These are phyloP conservation scores for Gopherus flavomarginatus DNA, from an alignment of 2,113 vertebrate species.

Conservation along the genomic window DNA sequence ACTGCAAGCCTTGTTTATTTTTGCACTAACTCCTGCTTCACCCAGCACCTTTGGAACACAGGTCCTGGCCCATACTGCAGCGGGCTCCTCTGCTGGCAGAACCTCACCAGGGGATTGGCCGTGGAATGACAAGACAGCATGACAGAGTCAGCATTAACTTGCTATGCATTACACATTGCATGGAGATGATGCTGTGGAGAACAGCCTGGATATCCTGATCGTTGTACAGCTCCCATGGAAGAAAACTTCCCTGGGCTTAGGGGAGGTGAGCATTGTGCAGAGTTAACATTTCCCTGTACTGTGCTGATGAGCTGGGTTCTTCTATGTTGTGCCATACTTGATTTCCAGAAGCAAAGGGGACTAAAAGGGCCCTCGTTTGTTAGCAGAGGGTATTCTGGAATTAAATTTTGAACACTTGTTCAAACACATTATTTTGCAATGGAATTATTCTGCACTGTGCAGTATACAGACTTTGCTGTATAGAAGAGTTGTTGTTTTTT, in stretches of 20 bases:
- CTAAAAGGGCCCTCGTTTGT: background rate
- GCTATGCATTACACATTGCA: too few relatives aligned
- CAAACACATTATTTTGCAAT: background rate
- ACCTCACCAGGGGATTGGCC: too few relatives aligned
- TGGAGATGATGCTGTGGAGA: too few relatives aligned
- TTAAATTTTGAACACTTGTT: background rate
- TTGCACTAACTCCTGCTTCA: background rate
- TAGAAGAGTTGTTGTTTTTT: background rate
- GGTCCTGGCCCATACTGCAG: background rate
- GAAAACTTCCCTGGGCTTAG: background rate
- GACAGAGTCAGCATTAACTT: too few relatives aligned
- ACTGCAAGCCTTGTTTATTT: background rate
- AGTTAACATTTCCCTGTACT: background rate
- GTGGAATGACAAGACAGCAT: too few relatives aligned
- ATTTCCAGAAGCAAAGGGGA: accelerated
- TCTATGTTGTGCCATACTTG: accelerated
- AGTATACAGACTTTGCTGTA: background rate
- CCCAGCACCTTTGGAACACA: background rate
- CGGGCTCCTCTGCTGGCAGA: background rate
- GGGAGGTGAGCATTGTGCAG: background rate
- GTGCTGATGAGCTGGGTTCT: background rate
- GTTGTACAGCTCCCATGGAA: background rate
- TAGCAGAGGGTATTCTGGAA: background rate
- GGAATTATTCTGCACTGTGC: background rate
- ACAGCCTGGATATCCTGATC: too few relatives aligned